Base-by-base conservation (phyloP, 2,888 invertebrate genomes). In the Cepaea hortensis region DNA sequence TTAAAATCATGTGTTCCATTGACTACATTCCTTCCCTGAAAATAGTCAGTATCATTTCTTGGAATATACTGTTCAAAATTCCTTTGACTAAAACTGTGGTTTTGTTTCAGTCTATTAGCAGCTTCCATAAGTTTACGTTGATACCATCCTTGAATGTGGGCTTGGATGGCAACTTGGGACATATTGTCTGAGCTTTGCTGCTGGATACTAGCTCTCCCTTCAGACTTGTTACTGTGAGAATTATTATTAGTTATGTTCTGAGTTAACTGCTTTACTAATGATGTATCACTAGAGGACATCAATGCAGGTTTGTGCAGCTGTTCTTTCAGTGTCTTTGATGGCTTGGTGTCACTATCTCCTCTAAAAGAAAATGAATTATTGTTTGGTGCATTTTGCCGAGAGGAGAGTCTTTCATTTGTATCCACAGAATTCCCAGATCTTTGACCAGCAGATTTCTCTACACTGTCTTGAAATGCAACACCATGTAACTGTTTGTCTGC, bases 111-210 rank as follows among this genome's bases (percentile, higher is more conserved):
- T 55, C 91, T 90, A 80, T 91, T 89, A 13, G 92, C 91, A 15
- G 92, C 91, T 86, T 92, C 92, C 81, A 91, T 89, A 46, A 92
- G 86, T 81, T 92, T 91, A 15, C 89, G 89, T 80, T 92, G 91
- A 77, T 93, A 93, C 92, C 92, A 92, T 65, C 87, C 89, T 81
- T 93, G 91, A 9, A 92, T 90, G 72, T 92, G 93, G 18, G 87
- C 87, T 82, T 91, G 90, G 0, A 92, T 87, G 72, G 90, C 3
- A 61, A 70, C 13, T 73, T 76, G 90, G 46, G 87, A 82, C 48
- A 86, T 65, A 50, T 85, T 75, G 35, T 48, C 65, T 35, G 20
- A 73, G n/a, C 50, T 48, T 61, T 79, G 46, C 23, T 70, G 48
- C 46, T 75, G 55, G n/a, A 5, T 62, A 20, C 68, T 50, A n/a